Evolutionary conservation across 2,113 vertebrate genomes (phyloP).

Genomic region (Tenrec ecaudatus): DNA sequence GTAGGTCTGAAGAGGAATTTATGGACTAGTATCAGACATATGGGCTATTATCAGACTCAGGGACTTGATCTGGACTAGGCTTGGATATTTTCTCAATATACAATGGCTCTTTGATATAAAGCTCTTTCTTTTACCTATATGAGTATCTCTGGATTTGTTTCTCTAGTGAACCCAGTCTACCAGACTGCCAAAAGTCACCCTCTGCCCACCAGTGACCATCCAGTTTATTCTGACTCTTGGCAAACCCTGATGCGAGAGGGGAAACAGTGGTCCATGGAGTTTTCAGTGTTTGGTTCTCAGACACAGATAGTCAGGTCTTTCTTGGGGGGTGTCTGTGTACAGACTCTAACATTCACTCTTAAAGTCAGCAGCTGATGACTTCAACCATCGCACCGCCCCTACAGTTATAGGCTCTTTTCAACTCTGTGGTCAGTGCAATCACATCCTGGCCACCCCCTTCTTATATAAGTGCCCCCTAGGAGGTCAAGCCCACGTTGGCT

Average conservation of each 20-base stretch:
- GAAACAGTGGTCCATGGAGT: not conserved
- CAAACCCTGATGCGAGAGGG: not conserved
- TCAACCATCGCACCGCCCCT: not conserved
- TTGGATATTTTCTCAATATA: too few relatives aligned
- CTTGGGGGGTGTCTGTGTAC: not conserved
- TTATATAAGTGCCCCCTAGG: rapidly evolving
- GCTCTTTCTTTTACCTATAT: too few relatives aligned
- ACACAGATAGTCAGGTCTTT: not conserved
- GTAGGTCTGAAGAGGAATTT: too few relatives aligned
- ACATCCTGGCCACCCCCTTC: not conserved
- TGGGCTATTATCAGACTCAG: too few relatives aligned
- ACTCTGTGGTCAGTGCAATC: not conserved
- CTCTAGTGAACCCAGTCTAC: too few relatives aligned
- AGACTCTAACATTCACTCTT: not conserved
- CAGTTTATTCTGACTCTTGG: not conserved
- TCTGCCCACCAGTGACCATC: not conserved
- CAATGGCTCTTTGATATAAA: too few relatives aligned
- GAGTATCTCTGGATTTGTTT: too few relatives aligned
- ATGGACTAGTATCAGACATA: too few relatives aligned
- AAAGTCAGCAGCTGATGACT: not conserved
- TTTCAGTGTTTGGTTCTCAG: not conserved
- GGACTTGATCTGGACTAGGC: too few relatives aligned
- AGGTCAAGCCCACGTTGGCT: not conserved
- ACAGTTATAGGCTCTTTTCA: not conserved
- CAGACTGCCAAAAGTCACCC: not conserved